Percentiles rank a stretch among this genome's conserved stretches.
phyloP scores from a whole-genome alignment of 1,140 invertebrate species.

The Panulirus ornatus region DNA sequence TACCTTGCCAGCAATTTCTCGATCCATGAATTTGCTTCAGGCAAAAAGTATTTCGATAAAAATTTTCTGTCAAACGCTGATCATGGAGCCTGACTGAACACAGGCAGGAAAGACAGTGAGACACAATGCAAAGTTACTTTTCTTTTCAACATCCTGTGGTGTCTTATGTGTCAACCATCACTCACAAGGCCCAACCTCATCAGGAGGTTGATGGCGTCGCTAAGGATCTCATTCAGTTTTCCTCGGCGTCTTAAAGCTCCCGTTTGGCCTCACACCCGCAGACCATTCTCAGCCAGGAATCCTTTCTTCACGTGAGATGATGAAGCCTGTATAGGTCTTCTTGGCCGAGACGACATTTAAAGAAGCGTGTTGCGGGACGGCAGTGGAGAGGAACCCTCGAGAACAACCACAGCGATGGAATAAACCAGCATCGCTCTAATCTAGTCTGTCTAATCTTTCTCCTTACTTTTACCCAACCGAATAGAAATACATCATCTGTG shows the following conservation, averaged over 20 bases:
- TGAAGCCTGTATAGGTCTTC: slow-evolving; percentile 40
- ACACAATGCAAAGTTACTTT: not conserved
- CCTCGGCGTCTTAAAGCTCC: slow-evolving; percentile 46
- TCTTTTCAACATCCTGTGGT: slow-evolving; percentile 14
- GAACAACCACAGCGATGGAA: too few species aligned
- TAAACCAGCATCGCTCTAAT: too few species aligned
- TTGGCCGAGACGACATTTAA: slow-evolving; percentile 46
- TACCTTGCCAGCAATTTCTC: slow-evolving; percentile 43
- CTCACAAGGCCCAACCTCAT: slow-evolving; percentile 32
- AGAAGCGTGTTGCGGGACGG: slow-evolving; percentile 24
- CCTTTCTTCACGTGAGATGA: slow-evolving; percentile 38
- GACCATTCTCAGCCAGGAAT: slow-evolving; percentile 51
- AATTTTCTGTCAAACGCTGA: not conserved
- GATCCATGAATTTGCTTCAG: slow-evolving; percentile 33
- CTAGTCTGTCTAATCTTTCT: too few species aligned
- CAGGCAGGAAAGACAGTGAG: not conserved
- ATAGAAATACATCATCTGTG: too few species aligned
- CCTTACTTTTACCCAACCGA: too few species aligned
- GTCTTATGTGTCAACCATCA: slow-evolving; percentile 10
- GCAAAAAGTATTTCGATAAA: too few species aligned
- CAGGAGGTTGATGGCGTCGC: slow-evolving; percentile 41
- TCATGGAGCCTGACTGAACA: not conserved
- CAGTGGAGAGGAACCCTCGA: too few species aligned
- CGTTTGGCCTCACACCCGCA: too few species aligned
- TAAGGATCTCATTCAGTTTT: slow-evolving; percentile 63